Base-by-base conservation (phyloP, 2,888 invertebrate species). In the Melanostoma scalare region DNA sequence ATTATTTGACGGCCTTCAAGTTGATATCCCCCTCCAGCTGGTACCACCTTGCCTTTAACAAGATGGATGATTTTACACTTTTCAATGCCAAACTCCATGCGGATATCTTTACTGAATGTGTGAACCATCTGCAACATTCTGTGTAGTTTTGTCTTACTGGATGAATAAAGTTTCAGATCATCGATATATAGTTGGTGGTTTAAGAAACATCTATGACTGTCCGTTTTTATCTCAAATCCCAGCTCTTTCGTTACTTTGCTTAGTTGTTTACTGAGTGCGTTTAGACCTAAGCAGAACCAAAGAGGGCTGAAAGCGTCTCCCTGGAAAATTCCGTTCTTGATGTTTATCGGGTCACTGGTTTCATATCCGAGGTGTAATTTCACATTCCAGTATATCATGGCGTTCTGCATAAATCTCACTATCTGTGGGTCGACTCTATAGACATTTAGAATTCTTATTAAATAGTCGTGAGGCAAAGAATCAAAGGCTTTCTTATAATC, bases 171-270 rank as follows among this genome's bases (percentile, higher is more conserved):
- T 10, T 53, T 53, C 8, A 68, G 36, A n/a, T 56, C 56, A 48
- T 68, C 68, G 1, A 68, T 46, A 20, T 55, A 55, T 3, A 55
- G 4, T 0, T 52, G 40, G 8, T 65, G 52, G n/a, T 65, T 65
- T 20, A 20, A 20, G 20, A 20, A 20, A 20, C 0, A 20, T 20
- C n/a, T n/a, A n/a, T n/a, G 20, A 20, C 20, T 20, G 20, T 20
- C 20, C 20, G 33, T 31, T 40, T 30, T 63, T 10, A 20, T 44
- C 3, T 55, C 55, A 35, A 40, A 33, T 30, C 8, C 60, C 36
- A 44, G 1, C 20, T 20, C 20, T 20, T 20, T 63, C 48, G 6
- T 61, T 10, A 30, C 4, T 42, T 3, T 42, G 30, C 2, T 4
- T 2, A 58, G 8, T 0, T 42, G 4, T 31, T 58, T 58, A 31